Evolutionary conservation across 2,888 invertebrate species (phyloP).

Genomic region (Acleris laterana): DNA sequence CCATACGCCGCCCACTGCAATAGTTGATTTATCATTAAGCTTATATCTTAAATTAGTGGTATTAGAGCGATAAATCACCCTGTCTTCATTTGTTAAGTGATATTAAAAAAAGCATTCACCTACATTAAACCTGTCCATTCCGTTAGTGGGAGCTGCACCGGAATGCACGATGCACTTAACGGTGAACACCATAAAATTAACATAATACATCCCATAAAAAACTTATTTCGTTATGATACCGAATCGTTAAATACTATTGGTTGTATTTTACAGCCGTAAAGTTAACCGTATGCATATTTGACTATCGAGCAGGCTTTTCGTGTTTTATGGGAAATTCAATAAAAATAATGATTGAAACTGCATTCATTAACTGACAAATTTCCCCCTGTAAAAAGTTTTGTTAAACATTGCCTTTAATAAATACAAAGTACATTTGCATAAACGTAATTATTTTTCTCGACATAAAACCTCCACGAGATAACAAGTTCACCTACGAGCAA

Average conservation of each 20-base stretch:
- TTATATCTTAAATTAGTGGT: background rate
- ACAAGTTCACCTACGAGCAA: no score
- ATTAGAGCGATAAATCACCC: background rate
- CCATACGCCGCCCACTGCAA: no score
- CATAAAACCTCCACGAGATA: no score
- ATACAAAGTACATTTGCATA: no score
- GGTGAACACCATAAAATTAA: constrained; percentile 20
- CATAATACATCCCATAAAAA: constrained; percentile 12
- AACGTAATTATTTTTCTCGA: no score
- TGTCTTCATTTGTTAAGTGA: constrained; percentile 1
- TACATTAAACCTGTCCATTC: constrained; percentile 5
- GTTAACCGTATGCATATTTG: background rate
- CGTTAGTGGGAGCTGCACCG: constrained; percentile 5
- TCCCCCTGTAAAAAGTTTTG: no score
- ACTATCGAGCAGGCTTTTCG: no score
- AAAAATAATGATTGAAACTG: no score
- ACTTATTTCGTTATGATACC: constrained; percentile 8
- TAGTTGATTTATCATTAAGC: background rate
- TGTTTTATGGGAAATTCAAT: no score
- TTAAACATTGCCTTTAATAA: no score
- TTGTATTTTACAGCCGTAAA: background rate
- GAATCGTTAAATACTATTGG: background rate
- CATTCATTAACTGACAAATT: no score
- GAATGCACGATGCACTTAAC: constrained; percentile 23
- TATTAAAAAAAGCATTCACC: constrained; percentile 24